These are phyloP conservation scores for Alectoris magna DNA, from an alignment of 2,797 vertebrate genomes.

Conservation along the genomic window DNA sequence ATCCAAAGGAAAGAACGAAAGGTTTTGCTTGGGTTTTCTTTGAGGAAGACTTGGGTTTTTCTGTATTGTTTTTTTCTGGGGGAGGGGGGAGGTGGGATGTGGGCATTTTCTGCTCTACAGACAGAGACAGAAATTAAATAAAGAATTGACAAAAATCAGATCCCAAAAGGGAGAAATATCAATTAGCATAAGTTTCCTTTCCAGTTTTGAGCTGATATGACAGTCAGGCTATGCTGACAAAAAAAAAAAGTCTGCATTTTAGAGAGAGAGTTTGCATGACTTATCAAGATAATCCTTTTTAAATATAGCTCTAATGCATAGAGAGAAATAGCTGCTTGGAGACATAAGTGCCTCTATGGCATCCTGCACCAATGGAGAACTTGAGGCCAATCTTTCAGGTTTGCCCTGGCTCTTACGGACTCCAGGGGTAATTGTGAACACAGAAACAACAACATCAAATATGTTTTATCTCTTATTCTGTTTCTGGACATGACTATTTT, in stretches of 20 bases:
- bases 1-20: not conserved
- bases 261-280: not conserved
- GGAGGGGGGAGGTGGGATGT: fast-evolving
- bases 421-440: not conserved
- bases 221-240: not conserved
- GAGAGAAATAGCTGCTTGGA: not conserved
- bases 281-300: not conserved
- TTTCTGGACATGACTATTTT: not conserved
- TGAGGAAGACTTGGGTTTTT: not conserved
- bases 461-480: not conserved
- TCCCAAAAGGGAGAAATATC: not conserved
- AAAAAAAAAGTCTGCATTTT: not conserved
- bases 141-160: not conserved
- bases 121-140: not conserved
- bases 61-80: not conserved
- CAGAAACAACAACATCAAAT: not conserved
- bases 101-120: not conserved
- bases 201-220: not conserved
- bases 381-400: not conserved
- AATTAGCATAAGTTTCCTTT: not conserved
- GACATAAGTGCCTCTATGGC: not conserved
- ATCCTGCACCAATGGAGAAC: not conserved
- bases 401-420: fast-evolving
- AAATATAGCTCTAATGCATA: not conserved
- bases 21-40: not conserved